These are phyloP conservation scores for Nephrotoma guestfalica DNA, from an alignment of 2,888 invertebrate species.

Conservation along the genomic window DNA sequence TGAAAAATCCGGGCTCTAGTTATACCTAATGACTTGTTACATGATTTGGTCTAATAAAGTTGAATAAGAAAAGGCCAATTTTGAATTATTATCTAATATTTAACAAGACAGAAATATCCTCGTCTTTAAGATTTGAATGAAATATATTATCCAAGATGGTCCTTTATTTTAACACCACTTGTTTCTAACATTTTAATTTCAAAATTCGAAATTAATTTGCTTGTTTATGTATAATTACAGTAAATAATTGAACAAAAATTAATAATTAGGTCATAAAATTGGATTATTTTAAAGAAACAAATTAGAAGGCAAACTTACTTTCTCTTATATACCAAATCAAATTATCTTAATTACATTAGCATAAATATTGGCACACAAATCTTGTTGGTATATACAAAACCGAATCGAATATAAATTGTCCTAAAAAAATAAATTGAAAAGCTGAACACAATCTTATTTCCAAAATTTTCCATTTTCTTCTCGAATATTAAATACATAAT, in stretches of 20 bases:
- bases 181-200: not conserved
- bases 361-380: not conserved
- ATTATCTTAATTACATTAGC: not conserved
- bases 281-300: not conserved
- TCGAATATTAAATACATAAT: not conserved
- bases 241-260: not conserved
- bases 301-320: not conserved
- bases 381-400: too few relatives aligned
- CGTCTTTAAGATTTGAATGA: too few relatives aligned
- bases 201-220: not conserved
- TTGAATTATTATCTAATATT: too few relatives aligned
- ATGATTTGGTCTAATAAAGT: too few relatives aligned
- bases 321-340: not conserved
- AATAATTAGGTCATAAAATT: not conserved
- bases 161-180: not conserved
- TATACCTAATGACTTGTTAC: too few relatives aligned
- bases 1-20: too few relatives aligned
- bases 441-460: not conserved
- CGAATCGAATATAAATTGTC: not conserved
- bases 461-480: not conserved
- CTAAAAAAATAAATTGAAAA: not conserved
- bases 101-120: too few relatives aligned
- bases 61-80: too few relatives aligned
- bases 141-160: too few relatives aligned
- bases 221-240: not conserved